Evolutionary conservation across 2,888 invertebrate genomes (phyloP), one percentile per base, ranked within the genome.

Genomic region (Frankliniella fusca): DNA sequence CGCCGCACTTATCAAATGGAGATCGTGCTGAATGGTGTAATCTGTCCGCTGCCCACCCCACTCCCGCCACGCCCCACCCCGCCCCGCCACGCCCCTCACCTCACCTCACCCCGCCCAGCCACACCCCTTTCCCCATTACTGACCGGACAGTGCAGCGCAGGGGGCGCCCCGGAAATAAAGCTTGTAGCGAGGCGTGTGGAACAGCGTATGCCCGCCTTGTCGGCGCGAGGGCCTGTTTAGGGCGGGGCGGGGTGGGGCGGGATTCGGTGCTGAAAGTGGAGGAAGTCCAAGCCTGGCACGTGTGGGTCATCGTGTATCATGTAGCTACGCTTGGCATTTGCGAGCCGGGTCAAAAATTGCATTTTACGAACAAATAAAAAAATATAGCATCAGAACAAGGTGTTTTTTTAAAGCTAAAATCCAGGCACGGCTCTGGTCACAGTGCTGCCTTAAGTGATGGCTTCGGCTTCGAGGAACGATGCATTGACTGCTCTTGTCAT

Each of bases 11-110:
- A 76, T 76, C 70, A 76, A 76, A 76, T 76, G 70, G 70, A 76
- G 70, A 76, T 76, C 70, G 70, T 76, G 70, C 70, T 76, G 70
- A 76, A 76, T 76, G 70, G 70, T 76, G 70, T 76, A 76, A 76
- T 76, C 70, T 76, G 70, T 76, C 70, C 10, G 70, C 27, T 76
- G 27, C 70, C 70, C 27, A 10, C n/a, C n/a, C 23, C 23, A 20
- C 65, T 65, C 65, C 23, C 65, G 3, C 65, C n/a, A n/a, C n/a
- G n/a, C n/a, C 54, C 54, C 50, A 7, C 54, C 54, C 54, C 54
- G 7, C 11, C 38, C 61, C 61, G 0, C 61, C 61, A 8, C 61
- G 0, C 15, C 61, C 70, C 3, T 9, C 12, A 27, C 70, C 70
- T 23, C 9, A 12, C 70, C 70, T 15, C 38, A 38, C 38, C 38